Base-by-base conservation (phyloP, 2,797 vertebrate genomes). In the Poecilia wingei region DNA sequence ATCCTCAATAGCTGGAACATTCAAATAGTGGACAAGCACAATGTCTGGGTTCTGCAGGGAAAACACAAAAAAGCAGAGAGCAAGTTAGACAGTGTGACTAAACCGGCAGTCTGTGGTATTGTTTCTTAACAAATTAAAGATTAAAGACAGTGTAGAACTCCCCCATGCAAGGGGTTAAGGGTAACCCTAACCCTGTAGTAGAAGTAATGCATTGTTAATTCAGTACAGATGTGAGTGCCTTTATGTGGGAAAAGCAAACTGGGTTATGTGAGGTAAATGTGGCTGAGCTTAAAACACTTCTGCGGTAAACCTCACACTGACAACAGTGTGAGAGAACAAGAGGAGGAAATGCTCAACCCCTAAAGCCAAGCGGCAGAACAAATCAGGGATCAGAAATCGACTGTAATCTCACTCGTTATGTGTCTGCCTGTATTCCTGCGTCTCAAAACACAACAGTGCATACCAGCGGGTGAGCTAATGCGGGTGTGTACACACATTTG, bases 11-110 rank as follows among this genome's bases (percentile, higher is more conserved):
- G 98, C 98, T 0, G 98, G 98, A 77, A 99, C 98, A 70, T 99
- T 99, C 97, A 99, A 96, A 95, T 99, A 99, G 95, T 99, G 98
- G 92, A 99, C 98, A 92, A 99, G 95, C 91, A 99, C 98, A 1
- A 99, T 99, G 93, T 99, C 98, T 74, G 98, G 98, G 93, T 99
- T 99, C 98, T 99, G 93, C 77, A 49, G 86, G 84, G 47, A 45
- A 80, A 70, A 68, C 22, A 72, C 53, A 79, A n/a, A 46, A 66
- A 18, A 46, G 53, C 6, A 55, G 33, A 49, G 51, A 41, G 31
- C 28, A 74, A 14, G 75, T 86, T 82, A 90, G 72, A 86, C 0
- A 9, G 83, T 59, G 76, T 49, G 28, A 73, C 20, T 39, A 45
- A 41, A 74, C 25, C 57, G 53, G 76, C 31, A 61, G 57, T 72